These are phyloP conservation scores for Ammodytes dubius DNA, from an alignment of 2,113 vertebrate species.

Conservation along the genomic window DNA sequence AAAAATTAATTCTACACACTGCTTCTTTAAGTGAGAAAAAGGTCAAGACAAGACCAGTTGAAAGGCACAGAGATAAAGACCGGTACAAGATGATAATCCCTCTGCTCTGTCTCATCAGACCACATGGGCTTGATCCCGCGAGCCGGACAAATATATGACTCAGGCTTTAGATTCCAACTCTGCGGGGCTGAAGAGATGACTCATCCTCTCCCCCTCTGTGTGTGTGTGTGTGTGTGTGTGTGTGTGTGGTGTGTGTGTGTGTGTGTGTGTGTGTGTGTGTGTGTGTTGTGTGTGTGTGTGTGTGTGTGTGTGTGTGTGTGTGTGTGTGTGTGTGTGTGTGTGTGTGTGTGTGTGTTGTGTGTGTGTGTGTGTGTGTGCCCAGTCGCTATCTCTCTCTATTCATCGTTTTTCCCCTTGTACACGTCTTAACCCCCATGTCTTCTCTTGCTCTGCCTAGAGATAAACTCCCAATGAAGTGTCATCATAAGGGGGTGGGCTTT, in stretches of 20 bases:
- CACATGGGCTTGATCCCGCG: constrained; percentile 17
- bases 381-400: constrained; percentile 21
- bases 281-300: too few relatives aligned
- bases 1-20: background rate
- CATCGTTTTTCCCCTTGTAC: background rate
- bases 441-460: background rate
- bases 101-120: background rate
- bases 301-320: too few relatives aligned
- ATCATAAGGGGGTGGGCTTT: background rate
- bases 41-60: background rate
- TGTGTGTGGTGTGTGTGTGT: too few relatives aligned
- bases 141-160: constrained; percentile 40
- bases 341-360: too few relatives aligned
- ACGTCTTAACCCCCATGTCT: background rate
- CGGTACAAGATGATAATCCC: background rate
- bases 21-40: background rate
- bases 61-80: constrained; percentile 4
- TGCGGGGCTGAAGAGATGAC: constrained; percentile 34
- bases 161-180: constrained; percentile 43
- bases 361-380: too few relatives aligned
- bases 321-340: too few relatives aligned
- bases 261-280: too few relatives aligned
- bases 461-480: constrained; percentile 27
- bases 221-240: background rate
- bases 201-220: constrained; percentile 18